Base-by-base conservation (phyloP, 1,140 invertebrate genomes). In the Conus betulinus region DNA sequence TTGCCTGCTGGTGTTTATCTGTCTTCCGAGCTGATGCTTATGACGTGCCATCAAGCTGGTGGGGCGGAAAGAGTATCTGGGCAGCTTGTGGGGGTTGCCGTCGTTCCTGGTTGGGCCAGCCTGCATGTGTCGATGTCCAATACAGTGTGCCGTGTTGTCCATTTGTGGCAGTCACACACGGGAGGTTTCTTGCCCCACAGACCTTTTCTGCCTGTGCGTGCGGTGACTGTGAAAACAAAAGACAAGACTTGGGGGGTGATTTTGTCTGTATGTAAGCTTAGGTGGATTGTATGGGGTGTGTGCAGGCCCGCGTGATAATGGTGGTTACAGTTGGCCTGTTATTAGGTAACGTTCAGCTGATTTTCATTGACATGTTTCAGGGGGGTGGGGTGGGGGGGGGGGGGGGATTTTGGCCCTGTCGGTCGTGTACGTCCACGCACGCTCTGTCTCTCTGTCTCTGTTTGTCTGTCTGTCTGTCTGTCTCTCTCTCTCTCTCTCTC, bases 1-100 rank as follows among this genome's bases (percentile, higher is more conserved):
- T 84, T 63, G 55, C 52, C 81, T 78, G 39, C 76, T 51, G 11
- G 25, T 81, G 79, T 81, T 81, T 81, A 81, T 51, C 79, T 81
- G 23, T 81, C 23, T 81, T 81, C 79, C 79, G 79, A 53, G 0
- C 39, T 13, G 79, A 5, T 81, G 79, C 51, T 81, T 7, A 81
- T 81, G 79, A 81, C 79, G 79, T 53, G 79, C 79, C 51, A 81
- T 81, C 79, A 81, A 20, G 7, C 13, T 17, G 79, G 1, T 53
- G 10, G 20, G 39, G 79, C 51, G 20, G 51, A 81, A 81, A 53
- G 13, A 52, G 23, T 55, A 51, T 53, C 51, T 53, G 79, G 79
- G 79, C 79, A 81, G 39, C 10, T 81, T 81, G 51, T 81, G 51
- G n/a, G 39, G 53, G 23, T 11, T 20, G 11, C 10, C 67, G 60